Conservation (phyloP, 2,113 vertebrate species). For the Phyllostomus discolor region DNA sequence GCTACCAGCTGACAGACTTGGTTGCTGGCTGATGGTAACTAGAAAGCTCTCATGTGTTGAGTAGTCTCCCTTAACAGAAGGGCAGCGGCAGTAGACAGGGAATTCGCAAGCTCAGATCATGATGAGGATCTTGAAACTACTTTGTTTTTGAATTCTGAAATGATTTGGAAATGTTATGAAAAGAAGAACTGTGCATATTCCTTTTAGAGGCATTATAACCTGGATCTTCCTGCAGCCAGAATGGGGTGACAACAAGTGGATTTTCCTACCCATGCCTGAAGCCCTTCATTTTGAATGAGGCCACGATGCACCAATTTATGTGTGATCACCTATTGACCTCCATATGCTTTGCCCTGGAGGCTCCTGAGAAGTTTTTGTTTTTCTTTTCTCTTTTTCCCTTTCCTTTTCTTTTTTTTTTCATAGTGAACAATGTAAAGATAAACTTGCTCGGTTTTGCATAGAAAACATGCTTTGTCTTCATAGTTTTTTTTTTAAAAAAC, state of each 20-base stretch:
- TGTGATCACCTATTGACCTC: slow-evolving; percentile 71
- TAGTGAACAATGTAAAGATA: slow-evolving; percentile 18
- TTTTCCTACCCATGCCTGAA: slow-evolving; percentile 53
- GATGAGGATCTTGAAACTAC: neutral
- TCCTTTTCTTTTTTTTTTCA: slow-evolving; percentile 49
- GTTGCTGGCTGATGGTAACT: slow-evolving; percentile 17
- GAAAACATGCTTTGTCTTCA: slow-evolving; percentile 45
- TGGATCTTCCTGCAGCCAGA: slow-evolving; percentile 21
- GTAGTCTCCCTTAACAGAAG: neutral
- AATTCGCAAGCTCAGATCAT: neutral
- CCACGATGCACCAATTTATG: slow-evolving; percentile 56
- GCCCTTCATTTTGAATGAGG: slow-evolving; percentile 46
- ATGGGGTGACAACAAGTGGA: slow-evolving; percentile 40
- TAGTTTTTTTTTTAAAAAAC: neutral
- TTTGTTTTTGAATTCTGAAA: slow-evolving; percentile 35
- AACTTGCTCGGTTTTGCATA: slow-evolving; percentile 22
- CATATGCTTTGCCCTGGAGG: slow-evolving; percentile 47
- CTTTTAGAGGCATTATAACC: neutral
- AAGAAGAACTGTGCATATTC: slow-evolving; percentile 8
- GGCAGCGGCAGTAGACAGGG: neutral
- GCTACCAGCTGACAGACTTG: slow-evolving; percentile 62
- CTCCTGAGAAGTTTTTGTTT: neutral
- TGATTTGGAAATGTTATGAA: neutral
- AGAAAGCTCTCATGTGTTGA: neutral
- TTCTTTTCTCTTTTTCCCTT: neutral